A percentile compares a stretch with the other conserved stretches of the same genome.
These are phyloP conservation scores for Brachionus manjavacas DNA, from an alignment of 1,140 invertebrate genomes.

Conservation along the genomic window DNA sequence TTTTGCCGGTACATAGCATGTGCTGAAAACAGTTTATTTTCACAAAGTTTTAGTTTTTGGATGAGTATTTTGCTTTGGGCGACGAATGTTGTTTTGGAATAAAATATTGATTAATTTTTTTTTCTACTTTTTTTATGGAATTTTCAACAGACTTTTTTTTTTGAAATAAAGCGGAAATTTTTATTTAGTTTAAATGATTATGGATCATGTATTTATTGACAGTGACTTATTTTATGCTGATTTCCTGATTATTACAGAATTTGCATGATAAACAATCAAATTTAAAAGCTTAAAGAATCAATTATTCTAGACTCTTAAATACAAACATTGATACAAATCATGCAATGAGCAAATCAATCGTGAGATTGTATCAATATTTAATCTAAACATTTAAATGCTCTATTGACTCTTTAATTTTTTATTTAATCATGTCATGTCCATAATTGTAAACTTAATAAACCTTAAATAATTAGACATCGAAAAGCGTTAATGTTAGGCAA, in stretches of 20 bases:
- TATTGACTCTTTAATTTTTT: neutral
- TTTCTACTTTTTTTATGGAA: too few relatives aligned
- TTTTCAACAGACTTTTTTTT: too few relatives aligned
- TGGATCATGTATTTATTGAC: too few relatives aligned
- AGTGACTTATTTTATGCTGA: neutral
- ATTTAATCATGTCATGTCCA: constrained; percentile 8
- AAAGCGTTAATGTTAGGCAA: neutral
- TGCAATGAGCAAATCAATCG: neutral
- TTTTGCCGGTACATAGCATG: neutral
- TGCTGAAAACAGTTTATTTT: neutral
- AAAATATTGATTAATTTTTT: neutral
- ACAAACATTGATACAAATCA: neutral
- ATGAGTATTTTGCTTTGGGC: neutral
- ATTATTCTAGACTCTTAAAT: neutral
- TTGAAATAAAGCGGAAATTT: neutral
- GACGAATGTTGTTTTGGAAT: neutral
- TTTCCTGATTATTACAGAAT: neutral
- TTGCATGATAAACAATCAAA: neutral
- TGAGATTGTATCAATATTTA: neutral
- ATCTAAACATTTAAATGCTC: neutral
- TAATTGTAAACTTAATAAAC: neutral
- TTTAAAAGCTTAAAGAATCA: neutral
- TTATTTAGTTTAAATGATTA: neutral
- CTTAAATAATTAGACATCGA: neutral
- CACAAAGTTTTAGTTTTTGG: neutral